Evolutionary conservation across 2,888 invertebrate genomes (phyloP), one percentile per base, ranked within the genome.

Genomic region (Macrosiphum euphorbiae): DNA sequence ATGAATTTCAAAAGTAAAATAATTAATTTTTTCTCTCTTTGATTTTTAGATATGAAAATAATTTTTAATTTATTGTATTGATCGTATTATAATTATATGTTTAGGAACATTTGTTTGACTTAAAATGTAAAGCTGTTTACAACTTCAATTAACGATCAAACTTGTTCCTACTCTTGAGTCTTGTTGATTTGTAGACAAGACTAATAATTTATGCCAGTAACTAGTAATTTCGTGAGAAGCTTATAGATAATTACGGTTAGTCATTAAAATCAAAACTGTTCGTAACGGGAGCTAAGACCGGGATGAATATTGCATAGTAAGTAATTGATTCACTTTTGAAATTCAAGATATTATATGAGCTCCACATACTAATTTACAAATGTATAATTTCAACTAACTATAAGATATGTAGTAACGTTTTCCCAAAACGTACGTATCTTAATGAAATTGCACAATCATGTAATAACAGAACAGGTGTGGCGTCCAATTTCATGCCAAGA

Each of bases 301-400:
- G 20, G 24, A 91, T 91, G 13, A 50, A 78, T 90, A 78, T 7
- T 52, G 28, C 61, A 35, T 35, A 24, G 47, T 1, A 47, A 1
- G 90, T 28, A 52, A 90, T 90, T 52, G 78, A 90, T 91, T 91
- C 26, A 50, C 50, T 52, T 89, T 78, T 90, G n/a, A 78, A 67
- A 78, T 67, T 89, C n/a, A 26, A 11, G 50, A 52, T 41, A 78
- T 78, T 35, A 52, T 13, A 1, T 50, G 28, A 90, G 52, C 24
- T 50, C 16, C 67, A 47, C 90, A 50, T 26, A 67, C 67, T 26
- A 50, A 90, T 50, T 50, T 90, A 67, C 35, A 78, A 35, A 67
- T 35, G 20, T 67, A 50, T 78, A 89, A 90, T 90, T 78, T 35
- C 26, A 35, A 47, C 35, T 35, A 61, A 2, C 8, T 90, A 26